Conservation (phyloP, 2,113 vertebrate genomes). For the Hypanus sabinus region DNA sequence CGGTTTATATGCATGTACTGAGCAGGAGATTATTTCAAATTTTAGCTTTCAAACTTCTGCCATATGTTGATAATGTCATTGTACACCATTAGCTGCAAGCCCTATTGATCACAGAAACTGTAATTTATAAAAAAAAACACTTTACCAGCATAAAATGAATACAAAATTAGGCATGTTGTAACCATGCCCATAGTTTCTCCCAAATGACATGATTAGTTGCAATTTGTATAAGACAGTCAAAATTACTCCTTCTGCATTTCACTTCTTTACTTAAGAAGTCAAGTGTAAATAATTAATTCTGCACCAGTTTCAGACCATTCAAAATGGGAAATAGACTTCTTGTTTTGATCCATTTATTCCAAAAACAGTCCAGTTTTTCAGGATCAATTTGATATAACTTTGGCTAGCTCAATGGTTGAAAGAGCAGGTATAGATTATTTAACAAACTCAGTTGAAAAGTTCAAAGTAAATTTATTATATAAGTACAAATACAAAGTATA, state of each 20-base stretch:
- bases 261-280: too few relatives aligned
- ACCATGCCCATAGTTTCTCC: neutral
- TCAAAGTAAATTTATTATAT: too few relatives aligned
- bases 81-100: neutral
- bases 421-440: neutral
- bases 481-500: too few relatives aligned
- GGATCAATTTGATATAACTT: constrained; percentile 22
- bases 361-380: neutral
- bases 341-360: neutral
- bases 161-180: neutral
- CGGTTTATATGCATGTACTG: too few relatives aligned
- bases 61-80: neutral
- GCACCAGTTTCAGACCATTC: neutral
- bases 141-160: neutral
- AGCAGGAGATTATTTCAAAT: neutral
- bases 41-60: neutral
- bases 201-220: neutral
- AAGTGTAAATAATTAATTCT: neutral
- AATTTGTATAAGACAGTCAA: neutral
- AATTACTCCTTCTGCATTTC: neutral
- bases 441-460: neutral
- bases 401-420: neutral
- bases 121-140: neutral
- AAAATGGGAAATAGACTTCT: constrained; percentile 1
- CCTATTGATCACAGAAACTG: neutral